Evolutionary conservation across 2,113 vertebrate species (phyloP), one percentile per base, ranked within the genome.

Genomic region (Garra rufa): DNA sequence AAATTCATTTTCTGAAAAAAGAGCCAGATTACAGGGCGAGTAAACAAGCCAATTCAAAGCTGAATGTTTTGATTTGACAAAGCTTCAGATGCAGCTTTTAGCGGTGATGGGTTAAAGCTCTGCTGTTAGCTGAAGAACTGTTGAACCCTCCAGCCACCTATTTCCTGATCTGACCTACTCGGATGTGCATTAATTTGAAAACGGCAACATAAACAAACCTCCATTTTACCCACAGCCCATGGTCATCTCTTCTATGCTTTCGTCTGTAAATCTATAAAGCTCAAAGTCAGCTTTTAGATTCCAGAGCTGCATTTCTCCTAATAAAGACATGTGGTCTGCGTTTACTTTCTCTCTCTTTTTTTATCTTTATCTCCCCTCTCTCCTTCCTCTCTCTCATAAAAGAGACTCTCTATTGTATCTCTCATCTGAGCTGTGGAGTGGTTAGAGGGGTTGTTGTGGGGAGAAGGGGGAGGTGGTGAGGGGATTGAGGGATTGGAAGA

Each of bases 271-370:
- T 82, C 76, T 81, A 74, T 61, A 65, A 83, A 81, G 87, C 87
- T 86, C 76, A 86, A 76, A 84, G 75, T 86, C 81, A 83, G 92
- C 92, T 91, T 73, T 90, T 83, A 89, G 92, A 91, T 88, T 89
- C 88, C 41, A 19, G 65, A 70, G 55, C 55, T 90, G 77, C 80
- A 63, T 85, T 90, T 76, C 85, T 87, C 52, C 85, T 76, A 89
- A 87, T 91, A 85, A 86, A 82, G 77, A 87, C 90, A 91, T 89
- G 92, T 94, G 94, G 91, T 94, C 91, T 91, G 91, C 88, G 90
- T 95, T 95, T 92, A 91, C 86, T 88, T 88, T 88, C 63, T 78
- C 84, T 63, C 50, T 83, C 76, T 88, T 86, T 34, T 90, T 90
- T 78, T 78, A 63, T 59, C 82, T 70, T 86, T 87, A 91, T 91